Base-by-base conservation (phyloP, 1,140 invertebrate genomes). In the Radopholus similis region DNA sequence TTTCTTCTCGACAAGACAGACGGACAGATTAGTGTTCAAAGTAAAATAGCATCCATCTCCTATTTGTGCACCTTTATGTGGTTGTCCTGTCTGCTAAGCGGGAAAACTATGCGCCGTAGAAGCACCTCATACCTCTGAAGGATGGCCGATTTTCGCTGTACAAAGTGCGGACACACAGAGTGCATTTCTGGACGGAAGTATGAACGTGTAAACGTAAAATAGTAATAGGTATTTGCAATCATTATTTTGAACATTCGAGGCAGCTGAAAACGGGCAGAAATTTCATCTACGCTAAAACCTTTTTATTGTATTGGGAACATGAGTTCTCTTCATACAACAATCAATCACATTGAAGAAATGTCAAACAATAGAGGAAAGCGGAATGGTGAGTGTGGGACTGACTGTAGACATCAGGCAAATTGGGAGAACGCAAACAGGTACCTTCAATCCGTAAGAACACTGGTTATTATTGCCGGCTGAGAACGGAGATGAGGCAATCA, bases 21-120 rank as follows among this genome's bases (percentile, higher is more conserved):
- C n/a, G n/a, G n/a, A 5, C 44, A 23, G 13, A 47, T 13, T 23
- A n/a, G 15, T 6, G 26, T 47, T 47, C 44, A 23, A 2, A 47
- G n/a, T 18, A 47, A 47, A 47, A 23, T 15, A n/a, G 44, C n/a
- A 47, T 21, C 2, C 47, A 0, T 49, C 26, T 15, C 6, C 1
- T 23, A 40, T 28, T 4, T 4, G 18, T 32, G n/a, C 26, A 63
- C 63, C 26, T 64, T 64, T 4, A 35, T 4, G 18, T 64, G 37
- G 21, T 35, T 64, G 34, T 64, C 47, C 28, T 63, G 32, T 5
- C 57, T 34, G 9, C 26, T 63, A 32, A 23, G 37, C 28, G 66
- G 66, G 32, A 68, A 68, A n/a, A 68, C 65, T 5, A 68, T 35
- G 34, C 66, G 67, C 47, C 66, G 63, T 13, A 42, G 37, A 11